Evolutionary conservation across 1,140 invertebrate genomes (phyloP).

Genomic region (Ostrea denselamellosa): DNA sequence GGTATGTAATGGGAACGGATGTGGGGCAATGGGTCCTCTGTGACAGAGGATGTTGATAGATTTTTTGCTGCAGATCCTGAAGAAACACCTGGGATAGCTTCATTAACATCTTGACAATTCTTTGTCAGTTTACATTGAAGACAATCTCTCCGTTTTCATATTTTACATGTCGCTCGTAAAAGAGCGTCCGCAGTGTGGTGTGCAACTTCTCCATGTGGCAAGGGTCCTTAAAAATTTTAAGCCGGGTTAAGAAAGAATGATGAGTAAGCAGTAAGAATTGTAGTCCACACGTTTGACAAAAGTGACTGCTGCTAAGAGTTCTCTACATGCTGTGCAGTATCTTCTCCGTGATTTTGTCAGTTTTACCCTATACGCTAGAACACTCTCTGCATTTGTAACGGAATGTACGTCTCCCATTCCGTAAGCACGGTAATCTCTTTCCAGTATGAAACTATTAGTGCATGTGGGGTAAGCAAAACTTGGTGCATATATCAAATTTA

Average conservation of each 20-base stretch:
- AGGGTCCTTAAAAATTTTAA: conserved; percentile 53
- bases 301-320: conserved; percentile 57
- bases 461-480: conserved; percentile 43
- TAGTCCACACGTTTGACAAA: conserved; percentile 46
- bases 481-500: conserved; percentile 42
- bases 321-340: conserved; percentile 56
- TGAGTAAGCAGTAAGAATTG: conserved; percentile 59
- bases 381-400: conserved; percentile 68
- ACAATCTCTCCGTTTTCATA: background rate
- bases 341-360: conserved; percentile 45
- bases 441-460: conserved; percentile 55
- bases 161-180: background rate
- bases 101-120: too few relatives aligned
- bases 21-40: too few relatives aligned
- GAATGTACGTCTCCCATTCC: conserved; percentile 75
- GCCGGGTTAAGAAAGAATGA: conserved; percentile 61
- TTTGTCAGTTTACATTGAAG: background rate
- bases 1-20: too few relatives aligned
- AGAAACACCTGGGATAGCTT: too few relatives aligned
- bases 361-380: conserved; percentile 45
- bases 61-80: too few relatives aligned
- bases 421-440: conserved; percentile 60
- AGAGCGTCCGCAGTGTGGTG: background rate
- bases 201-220: conserved; percentile 58
- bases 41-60: too few relatives aligned